Conservation (phyloP, 2,888 invertebrate species). For the Cyaniris semiargus region DNA sequence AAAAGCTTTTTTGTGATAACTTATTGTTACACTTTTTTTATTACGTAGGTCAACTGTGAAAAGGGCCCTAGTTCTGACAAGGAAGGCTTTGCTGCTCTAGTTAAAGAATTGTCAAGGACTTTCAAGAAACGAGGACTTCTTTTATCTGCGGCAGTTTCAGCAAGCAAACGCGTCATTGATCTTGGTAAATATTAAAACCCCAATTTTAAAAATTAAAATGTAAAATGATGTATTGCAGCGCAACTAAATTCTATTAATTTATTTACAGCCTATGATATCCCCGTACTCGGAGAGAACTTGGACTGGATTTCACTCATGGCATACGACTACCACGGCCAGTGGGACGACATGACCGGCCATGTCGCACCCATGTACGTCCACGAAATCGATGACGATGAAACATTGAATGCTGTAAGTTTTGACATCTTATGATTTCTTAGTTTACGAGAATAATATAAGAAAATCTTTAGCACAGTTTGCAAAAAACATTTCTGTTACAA, state of each 20-base stretch:
- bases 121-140: constrained; percentile 87
- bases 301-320: constrained; percentile 96
- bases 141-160: constrained; percentile 92
- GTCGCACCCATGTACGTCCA: constrained; percentile 92
- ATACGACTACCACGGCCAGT: constrained; percentile 95
- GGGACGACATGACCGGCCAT: constrained; percentile 95
- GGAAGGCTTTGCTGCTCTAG: constrained; percentile 86
- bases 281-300: constrained; percentile 85
- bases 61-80: constrained; percentile 92
- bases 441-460: no score
- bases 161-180: constrained; percentile 90
- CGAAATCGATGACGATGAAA: constrained; percentile 86
- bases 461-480: no score
- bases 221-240: neutral
- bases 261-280: constrained; percentile 85
- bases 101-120: constrained; percentile 85
- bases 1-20: neutral
- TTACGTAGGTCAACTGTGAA: constrained; percentile 85
- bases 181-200: constrained; percentile 74
- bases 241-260: neutral
- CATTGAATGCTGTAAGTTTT: constrained; percentile 86
- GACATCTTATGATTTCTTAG: neutral
- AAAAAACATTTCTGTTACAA: no score
- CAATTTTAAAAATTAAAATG: neutral
- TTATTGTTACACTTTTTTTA: constrained; percentile 34